Percentiles rank a stretch among this genome's conserved stretches.
These are phyloP conservation scores for Bactericera cockerelli DNA, from an alignment of 1,140 invertebrate species.

Conservation along the genomic window DNA sequence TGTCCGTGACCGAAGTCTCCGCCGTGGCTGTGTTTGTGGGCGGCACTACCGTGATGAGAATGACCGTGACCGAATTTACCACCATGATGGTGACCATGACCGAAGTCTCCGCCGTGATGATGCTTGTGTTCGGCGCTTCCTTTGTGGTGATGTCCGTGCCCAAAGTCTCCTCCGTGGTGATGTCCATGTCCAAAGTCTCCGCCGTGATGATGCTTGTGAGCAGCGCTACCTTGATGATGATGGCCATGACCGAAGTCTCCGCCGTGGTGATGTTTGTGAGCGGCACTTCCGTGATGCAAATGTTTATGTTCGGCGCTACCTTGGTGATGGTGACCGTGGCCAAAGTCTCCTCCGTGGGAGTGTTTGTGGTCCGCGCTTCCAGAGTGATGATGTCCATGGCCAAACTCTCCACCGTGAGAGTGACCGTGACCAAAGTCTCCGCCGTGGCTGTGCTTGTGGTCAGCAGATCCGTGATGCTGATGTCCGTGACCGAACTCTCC, in stretches of 20 bases:
- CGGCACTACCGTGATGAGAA: conserved; percentile 16
- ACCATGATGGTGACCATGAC: conserved; percentile 10
- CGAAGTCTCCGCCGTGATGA: conserved; percentile 10
- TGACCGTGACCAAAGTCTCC: conserved; percentile 14
- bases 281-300: conserved; percentile 14
- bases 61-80: conserved; percentile 12
- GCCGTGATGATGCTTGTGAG: conserved; percentile 14
- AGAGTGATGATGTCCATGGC: conserved; percentile 17
- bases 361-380: conserved; percentile 16
- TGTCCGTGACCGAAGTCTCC: conserved; percentile 14
- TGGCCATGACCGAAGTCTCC: conserved; percentile 17
- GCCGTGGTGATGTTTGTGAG: conserved; percentile 15
- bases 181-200: conserved; percentile 16
- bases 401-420: conserved; percentile 14
- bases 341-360: conserved; percentile 16
- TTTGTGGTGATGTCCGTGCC: conserved; percentile 8
- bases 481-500: conserved; percentile 19
- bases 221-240: conserved; percentile 12
- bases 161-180: conserved; percentile 12
- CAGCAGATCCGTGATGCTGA: conserved; percentile 16
- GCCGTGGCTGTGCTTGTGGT: conserved; percentile 17
- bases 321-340: conserved; percentile 16
- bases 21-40: conserved; percentile 16
- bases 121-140: conserved; percentile 10
- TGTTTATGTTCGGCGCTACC: conserved; percentile 15